Base-by-base conservation (phyloP, 2,113 vertebrate species). In the Turnix velox region DNA sequence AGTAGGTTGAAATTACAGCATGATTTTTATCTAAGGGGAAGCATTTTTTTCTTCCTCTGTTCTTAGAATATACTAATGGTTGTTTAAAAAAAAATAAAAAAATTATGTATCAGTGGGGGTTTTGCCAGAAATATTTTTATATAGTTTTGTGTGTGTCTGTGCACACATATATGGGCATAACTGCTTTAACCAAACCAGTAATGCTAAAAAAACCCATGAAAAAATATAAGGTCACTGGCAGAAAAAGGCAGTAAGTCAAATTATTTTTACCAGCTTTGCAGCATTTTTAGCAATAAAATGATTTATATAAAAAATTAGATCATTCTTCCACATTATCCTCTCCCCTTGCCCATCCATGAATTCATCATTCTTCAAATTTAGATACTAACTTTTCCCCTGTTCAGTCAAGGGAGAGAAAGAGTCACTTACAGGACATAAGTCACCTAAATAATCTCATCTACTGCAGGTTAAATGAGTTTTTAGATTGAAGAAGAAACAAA, bases 51-150 rank as follows among this genome's bases (percentile, higher is more conserved):
- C 9, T 43, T 81, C 18, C 22, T 66, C 6, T 74, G 4, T 51
- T 55, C 5, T 78, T 31, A 52, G 33, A 76, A 42, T 13, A 58
- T 4, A 30, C 0, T 20, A 52, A n/a, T 1, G 0, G 1, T 9
- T 72, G 6, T 45, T 22, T 22, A 27, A 42, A 69, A 30, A 23
- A 31, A 12, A 12, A 8, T 31, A 24, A 31, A 28, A 33, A 59
- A 11, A 3, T 7, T 69, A 28, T 2, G 4, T 51, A 4, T 4
- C 24, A 14, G 7, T 65, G 7, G 2, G 1, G 2, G 1, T 54
- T 67, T 91, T 81, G 6, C 14, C 6, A 27, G 31, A 42, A 66
- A 42, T 39, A 16, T 40, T 54, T n/a, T 79, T 12, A 33, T 59
- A 8, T 14, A 31, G 2, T 33, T 1, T 6, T 18, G 11, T 57